Percentiles rank a stretch among this genome's conserved stretches.
Conservation (phyloP, 2,888 invertebrate genomes). For the Galeruca laticollis region DNA sequence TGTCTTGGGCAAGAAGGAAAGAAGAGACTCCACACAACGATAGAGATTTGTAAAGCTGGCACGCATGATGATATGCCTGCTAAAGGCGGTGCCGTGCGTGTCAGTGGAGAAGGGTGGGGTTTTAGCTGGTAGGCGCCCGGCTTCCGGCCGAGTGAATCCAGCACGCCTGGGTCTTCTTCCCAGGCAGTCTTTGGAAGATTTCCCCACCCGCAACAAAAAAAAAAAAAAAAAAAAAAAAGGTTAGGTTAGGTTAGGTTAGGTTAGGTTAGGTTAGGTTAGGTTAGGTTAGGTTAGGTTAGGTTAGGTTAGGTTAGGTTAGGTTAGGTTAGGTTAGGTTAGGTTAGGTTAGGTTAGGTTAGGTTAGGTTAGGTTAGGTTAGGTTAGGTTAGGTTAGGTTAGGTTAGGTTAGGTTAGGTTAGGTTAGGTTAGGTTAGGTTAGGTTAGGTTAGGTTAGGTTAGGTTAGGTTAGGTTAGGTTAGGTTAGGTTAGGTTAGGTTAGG, state of each 20-base stretch:
- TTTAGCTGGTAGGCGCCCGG: no score
- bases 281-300: constrained; percentile 1
- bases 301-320: constrained; percentile 1
- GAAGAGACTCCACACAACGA: no score
- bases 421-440: constrained; percentile 1
- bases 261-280: constrained; percentile 1
- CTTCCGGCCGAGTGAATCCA: no score
- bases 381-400: constrained; percentile 1
- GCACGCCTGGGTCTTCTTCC: no score
- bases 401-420: constrained; percentile 1
- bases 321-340: constrained; percentile 1
- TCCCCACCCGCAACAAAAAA: not conserved
- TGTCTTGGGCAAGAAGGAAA: no score
- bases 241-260: constrained; percentile 1
- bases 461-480: constrained; percentile 1
- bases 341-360: constrained; percentile 1
- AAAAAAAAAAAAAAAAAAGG: constrained; percentile 1
- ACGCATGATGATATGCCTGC: no score
- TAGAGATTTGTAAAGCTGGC: no score
- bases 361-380: constrained; percentile 1
- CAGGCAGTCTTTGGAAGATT: no score
- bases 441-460: constrained; percentile 1
- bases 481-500: constrained; percentile 1
- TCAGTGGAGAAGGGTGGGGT: no score
- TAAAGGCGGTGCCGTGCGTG: no score